phyloP scores from a whole-genome alignment of 2,888 invertebrate genomes.

The Craniophora ligustri region DNA sequence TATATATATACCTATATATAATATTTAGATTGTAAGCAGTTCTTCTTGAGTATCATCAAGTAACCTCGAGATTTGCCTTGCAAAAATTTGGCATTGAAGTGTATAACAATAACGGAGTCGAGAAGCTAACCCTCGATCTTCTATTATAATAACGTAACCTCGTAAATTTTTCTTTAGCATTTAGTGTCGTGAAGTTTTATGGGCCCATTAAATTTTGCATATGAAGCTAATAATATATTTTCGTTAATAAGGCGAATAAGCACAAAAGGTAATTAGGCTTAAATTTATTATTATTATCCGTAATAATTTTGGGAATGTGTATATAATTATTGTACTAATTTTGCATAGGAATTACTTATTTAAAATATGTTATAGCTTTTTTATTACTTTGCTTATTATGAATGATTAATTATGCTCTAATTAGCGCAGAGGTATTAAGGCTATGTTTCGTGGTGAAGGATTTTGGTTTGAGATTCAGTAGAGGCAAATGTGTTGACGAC shows the following conservation, averaged over 20 bases:
- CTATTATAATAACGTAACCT: conserved; percentile 6
- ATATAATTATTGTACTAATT: background rate
- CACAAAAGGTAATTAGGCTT: conserved; percentile 25
- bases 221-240: conserved; percentile 13
- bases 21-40: background rate
- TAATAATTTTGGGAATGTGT: conserved; percentile 8
- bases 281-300: conserved; percentile 29
- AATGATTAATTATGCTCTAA: background rate
- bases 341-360: background rate
- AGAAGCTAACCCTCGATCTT: conserved; percentile 2
- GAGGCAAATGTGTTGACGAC: too few relatives aligned
- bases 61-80: conserved; percentile 1
- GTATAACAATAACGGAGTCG: conserved; percentile 1
- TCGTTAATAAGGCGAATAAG: conserved; percentile 26
- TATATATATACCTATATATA: too few relatives aligned
- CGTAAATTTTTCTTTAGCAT: conserved; percentile 17
- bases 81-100: conserved; percentile 2
- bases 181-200: conserved; percentile 25
- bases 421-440: too few relatives aligned
- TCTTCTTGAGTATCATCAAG: background rate
- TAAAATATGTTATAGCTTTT: background rate
- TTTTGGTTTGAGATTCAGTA: too few relatives aligned
- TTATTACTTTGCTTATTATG: background rate
- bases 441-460: too few relatives aligned
- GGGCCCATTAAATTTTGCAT: conserved; percentile 26